Evolutionary conservation across 2,113 vertebrate genomes (phyloP), one percentile per base, ranked within the genome.

Genomic region (Cololabis saira): DNA sequence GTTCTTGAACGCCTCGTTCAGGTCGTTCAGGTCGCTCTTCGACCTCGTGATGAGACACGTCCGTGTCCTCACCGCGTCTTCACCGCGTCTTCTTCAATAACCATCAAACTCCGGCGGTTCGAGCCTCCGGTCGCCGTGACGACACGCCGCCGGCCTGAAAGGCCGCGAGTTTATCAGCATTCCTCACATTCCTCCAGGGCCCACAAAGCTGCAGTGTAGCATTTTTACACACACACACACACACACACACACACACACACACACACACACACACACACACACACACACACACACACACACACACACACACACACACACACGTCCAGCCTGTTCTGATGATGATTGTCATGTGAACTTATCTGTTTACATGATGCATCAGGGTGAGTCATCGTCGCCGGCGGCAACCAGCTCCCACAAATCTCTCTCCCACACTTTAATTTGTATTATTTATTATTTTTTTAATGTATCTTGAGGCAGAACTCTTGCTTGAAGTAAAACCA

Each of bases 111-210:
- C n/a, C n/a, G n/a, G n/a, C n/a, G n/a, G n/a, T 52, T 10, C 14
- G 13, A 18, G 15, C 22, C 22, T 5, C 21, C 44, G 13, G 44
- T 41, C 44, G 30, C n/a, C 44, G 71, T 67, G 74, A 85, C 48
- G 83, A 83, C 84, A 83, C 58, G 66, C 15, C 10, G 61, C 62
- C 72, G 72, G 40, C 33, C 59, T 43, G 22, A 72, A 76, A 80
- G 80, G 64, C 65, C 85, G 64, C 0, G 43, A 70, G 81, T 90
- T 89, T 89, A 91, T 91, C 90, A 84, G 85, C 78, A 92, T 91
- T 91, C 89, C 87, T 85, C 4, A 3, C 80, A 91, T 92, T 89
- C 30, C 58, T 86, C 0, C 16, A 22, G 10, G 60, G 30, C 37
- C 11, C 16, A 68, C 73, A 76, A 30, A 83, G 78, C 81, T 73